phyloP scores from a whole-genome alignment of 2,888 invertebrate species.

The Iphiclides podalirius region DNA sequence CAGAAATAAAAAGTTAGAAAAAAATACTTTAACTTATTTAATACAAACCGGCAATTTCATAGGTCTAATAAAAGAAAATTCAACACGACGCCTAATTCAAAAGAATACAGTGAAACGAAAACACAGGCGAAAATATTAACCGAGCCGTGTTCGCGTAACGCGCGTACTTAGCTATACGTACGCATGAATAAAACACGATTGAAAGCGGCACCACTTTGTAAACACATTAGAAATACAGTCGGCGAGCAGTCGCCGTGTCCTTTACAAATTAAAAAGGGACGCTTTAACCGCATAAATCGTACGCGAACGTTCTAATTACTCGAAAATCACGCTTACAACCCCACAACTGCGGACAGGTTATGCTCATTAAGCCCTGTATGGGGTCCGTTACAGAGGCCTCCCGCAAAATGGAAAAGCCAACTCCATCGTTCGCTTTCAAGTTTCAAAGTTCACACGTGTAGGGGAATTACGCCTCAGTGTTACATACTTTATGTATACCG shows the following conservation, averaged over 20 bases:
- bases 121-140: slow-evolving; percentile 13
- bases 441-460: slow-evolving; percentile 43
- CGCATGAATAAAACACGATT: slow-evolving; percentile 31
- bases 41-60: too few species aligned
- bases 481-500: too few species aligned
- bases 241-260: slow-evolving; percentile 34
- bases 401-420: slow-evolving; percentile 46
- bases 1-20: too few species aligned
- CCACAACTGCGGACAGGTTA: slow-evolving; percentile 52
- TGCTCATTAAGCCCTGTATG: slow-evolving; percentile 50
- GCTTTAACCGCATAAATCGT: slow-evolving; percentile 51
- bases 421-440: slow-evolving; percentile 39
- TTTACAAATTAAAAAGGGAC: slow-evolving; percentile 54
- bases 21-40: too few species aligned
- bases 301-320: slow-evolving; percentile 65
- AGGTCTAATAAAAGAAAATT: too few species aligned
- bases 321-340: slow-evolving; percentile 59
- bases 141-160: slow-evolving; percentile 5
- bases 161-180: background rate
- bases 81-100: background rate
- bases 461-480: slow-evolving; percentile 33
- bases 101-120: slow-evolving; percentile 5
- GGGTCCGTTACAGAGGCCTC: slow-evolving; percentile 30
- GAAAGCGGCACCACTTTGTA: slow-evolving; percentile 45
- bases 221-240: slow-evolving; percentile 36